Percentiles rank a stretch among this genome's conserved stretches.
Evolutionary conservation across 2,113 vertebrate genomes (phyloP).

Genomic region (Rhadina sibilatrix): DNA sequence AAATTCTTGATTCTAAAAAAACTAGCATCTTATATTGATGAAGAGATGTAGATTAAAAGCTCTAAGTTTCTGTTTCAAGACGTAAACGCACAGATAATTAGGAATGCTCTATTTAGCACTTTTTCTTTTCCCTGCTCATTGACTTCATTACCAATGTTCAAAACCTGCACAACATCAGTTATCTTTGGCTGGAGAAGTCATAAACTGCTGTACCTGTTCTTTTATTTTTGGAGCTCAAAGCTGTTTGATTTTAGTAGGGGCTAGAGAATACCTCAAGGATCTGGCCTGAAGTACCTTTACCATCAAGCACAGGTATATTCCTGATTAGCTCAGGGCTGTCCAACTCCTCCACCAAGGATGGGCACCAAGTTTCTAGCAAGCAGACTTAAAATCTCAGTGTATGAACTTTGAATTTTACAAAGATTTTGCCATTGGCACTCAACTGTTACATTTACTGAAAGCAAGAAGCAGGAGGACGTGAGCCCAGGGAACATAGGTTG

Average conservation of each 20-base stretch:
- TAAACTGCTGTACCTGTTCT: accelerated
- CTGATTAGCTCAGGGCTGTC: not conserved
- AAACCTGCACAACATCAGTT: not conserved
- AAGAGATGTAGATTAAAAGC: not conserved
- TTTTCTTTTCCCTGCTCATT: not conserved
- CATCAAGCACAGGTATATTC: not conserved
- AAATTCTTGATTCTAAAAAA: not conserved
- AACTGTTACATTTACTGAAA: not conserved
- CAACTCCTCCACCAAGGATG: not conserved
- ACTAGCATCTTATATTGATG: not conserved
- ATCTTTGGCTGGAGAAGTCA: not conserved
- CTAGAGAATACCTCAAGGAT: not conserved
- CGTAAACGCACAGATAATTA: not conserved
- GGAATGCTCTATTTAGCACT: not conserved
- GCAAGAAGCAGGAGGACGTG: not conserved
- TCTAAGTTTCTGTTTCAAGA: not conserved
- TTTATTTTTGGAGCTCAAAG: not conserved
- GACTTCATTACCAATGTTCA: not conserved
- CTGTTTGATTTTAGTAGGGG: not conserved
- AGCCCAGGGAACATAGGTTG: not conserved
- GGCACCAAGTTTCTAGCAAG: not conserved
- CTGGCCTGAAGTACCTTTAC: not conserved
- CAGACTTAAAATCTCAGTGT: not conserved
- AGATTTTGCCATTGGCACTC: not conserved
- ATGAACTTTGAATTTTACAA: not conserved